phyloP scores from a whole-genome alignment of 2,797 vertebrate species.

The Pseudomugil gertrudae region DNA sequence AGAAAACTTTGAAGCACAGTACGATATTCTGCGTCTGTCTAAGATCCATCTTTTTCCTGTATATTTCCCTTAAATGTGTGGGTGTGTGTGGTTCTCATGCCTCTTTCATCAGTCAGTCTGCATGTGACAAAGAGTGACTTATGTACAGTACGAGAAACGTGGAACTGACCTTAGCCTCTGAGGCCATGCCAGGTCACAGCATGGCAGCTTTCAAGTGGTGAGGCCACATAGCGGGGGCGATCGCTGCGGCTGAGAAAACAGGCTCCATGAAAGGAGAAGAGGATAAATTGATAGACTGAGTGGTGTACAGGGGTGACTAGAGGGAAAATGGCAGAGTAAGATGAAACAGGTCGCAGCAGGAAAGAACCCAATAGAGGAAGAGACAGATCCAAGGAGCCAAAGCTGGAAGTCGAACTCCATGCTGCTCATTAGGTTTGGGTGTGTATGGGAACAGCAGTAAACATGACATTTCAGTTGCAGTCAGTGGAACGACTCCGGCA shows the following conservation, averaged over 20 bases:
- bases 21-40: slow-evolving; percentile 55
- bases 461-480: slow-evolving; percentile 79
- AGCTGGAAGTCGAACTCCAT: slow-evolving; percentile 41
- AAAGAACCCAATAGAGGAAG: slow-evolving; percentile 28
- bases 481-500: slow-evolving; percentile 63
- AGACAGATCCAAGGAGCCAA: slow-evolving; percentile 26
- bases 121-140: slow-evolving; percentile 22
- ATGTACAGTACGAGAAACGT: slow-evolving; percentile 50
- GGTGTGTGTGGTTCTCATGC: slow-evolving; percentile 7
- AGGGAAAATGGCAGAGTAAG: slow-evolving; percentile 22
- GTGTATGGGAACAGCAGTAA: slow-evolving; percentile 82
- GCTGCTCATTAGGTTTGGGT: slow-evolving; percentile 78
- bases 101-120: slow-evolving; percentile 17
- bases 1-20: slow-evolving; percentile 49
- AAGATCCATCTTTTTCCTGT: background rate
- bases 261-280: slow-evolving; percentile 35
- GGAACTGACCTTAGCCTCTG: slow-evolving; percentile 54
- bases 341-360: slow-evolving; percentile 31
- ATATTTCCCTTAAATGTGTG: slow-evolving; percentile 3
- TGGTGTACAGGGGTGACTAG: slow-evolving; percentile 24
- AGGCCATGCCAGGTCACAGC: slow-evolving; percentile 62
- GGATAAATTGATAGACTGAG: slow-evolving; percentile 41
- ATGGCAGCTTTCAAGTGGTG: slow-evolving; percentile 27
- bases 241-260: slow-evolving; percentile 11
- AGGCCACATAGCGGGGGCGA: slow-evolving; percentile 33